A percentile compares a stretch with the other conserved stretches of the same genome.
These are phyloP conservation scores for Andrena trimmerana DNA, from an alignment of 2,888 invertebrate species.

Conservation along the genomic window DNA sequence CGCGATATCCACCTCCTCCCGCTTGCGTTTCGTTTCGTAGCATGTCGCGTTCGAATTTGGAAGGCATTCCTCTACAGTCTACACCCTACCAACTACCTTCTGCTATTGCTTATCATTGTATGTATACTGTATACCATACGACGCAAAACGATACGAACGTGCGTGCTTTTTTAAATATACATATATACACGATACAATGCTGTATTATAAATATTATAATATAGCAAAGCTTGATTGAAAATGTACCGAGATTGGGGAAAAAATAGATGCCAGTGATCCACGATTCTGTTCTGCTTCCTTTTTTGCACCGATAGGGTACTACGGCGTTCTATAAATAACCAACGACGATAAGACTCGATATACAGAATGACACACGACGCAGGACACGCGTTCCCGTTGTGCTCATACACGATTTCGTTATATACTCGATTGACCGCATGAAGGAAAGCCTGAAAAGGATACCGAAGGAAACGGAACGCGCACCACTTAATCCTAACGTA, in stretches of 20 bases:
- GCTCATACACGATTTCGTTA: neutral
- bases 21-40: neutral
- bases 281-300: conserved; percentile 20
- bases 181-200: too few relatives aligned
- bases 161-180: too few relatives aligned
- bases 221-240: too few relatives aligned
- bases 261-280: neutral
- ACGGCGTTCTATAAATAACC: conserved; percentile 67
- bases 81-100: neutral
- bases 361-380: conserved; percentile 18
- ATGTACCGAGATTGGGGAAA: too few relatives aligned
- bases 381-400: neutral
- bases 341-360: conserved; percentile 58
- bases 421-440: neutral
- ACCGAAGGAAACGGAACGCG: neutral
- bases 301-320: conserved; percentile 34
- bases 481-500: neutral
- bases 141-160: neutral
- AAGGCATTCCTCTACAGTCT: neutral
- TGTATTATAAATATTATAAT: too few relatives aligned
- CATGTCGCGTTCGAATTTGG: neutral
- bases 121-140: neutral
- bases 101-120: neutral
- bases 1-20: neutral
- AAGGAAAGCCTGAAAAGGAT: neutral